Evolutionary conservation across 2,888 invertebrate genomes (phyloP).

Genomic region (Euzetes globulus): DNA sequence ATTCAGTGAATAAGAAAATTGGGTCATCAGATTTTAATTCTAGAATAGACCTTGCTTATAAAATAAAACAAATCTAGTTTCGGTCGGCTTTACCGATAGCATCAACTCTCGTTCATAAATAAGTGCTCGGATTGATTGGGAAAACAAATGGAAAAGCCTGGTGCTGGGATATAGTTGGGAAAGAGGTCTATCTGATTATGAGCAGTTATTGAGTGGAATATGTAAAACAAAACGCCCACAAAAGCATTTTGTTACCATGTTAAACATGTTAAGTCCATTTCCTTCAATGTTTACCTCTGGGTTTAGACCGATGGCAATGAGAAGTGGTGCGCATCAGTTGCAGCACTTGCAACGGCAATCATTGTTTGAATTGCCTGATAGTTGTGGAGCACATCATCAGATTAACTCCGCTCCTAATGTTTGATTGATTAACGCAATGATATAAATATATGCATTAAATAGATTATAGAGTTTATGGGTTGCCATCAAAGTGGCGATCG

Average conservation of each 20-base stretch:
- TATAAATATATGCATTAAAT: constrained; percentile 19
- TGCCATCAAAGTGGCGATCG: neutral
- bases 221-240: constrained; percentile 24
- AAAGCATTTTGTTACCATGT: neutral
- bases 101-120: neutral
- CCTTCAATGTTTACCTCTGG: constrained; percentile 10
- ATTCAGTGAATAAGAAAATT: too few relatives aligned
- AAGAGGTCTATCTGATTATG: neutral
- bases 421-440: constrained; percentile 24
- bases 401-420: constrained; percentile 1
- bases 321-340: neutral
- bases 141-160: neutral
- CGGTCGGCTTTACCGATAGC: neutral
- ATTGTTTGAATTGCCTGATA: neutral
- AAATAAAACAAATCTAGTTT: neutral
- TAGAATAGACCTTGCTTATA: too few relatives aligned
- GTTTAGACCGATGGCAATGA: neutral
- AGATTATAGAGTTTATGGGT: neutral
- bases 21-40: too few relatives aligned
- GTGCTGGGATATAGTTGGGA: neutral
- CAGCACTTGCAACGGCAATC: neutral
- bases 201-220: neutral
- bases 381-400: neutral
- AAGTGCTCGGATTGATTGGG: neutral
- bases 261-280: constrained; percentile 29